Conservation (phyloP, 2,113 vertebrate species). For the Eulacestoma nigropectus region DNA sequence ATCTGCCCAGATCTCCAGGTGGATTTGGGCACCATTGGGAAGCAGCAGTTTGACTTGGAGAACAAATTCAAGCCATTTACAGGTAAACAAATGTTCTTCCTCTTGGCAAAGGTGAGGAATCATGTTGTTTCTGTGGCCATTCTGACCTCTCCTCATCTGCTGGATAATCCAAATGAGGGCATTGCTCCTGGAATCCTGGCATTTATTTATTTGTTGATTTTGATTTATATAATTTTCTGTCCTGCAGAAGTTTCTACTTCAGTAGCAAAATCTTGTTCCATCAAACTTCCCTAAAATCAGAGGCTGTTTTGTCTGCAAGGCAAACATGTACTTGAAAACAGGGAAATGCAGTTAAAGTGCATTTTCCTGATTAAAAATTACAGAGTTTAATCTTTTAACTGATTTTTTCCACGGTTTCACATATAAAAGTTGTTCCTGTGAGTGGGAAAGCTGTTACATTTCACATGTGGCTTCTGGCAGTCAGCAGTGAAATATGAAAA, state of each 20-base stretch:
- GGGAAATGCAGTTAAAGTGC: neutral
- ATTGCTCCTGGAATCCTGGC: neutral
- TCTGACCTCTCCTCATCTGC: neutral
- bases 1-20: slow-evolving; percentile 94
- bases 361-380: neutral
- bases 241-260: neutral
- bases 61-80: slow-evolving; percentile 94
- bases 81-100: slow-evolving; percentile 64
- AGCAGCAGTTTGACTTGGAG: slow-evolving; percentile 95
- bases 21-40: slow-evolving; percentile 87
- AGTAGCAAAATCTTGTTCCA: neutral
- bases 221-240: neutral
- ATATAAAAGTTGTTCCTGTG: neutral
- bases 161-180: neutral
- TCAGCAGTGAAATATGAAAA: neutral
- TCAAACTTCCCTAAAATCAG: neutral
- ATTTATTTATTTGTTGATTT: neutral
- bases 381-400: neutral
- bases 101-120: neutral
- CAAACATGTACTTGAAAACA: neutral
- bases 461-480: neutral
- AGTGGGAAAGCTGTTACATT: neutral
- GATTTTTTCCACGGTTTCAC: neutral
- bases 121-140: neutral
- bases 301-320: neutral